These are phyloP conservation scores for Lycia hirtaria DNA, from an alignment of 2,888 invertebrate genomes.

Conservation along the genomic window DNA sequence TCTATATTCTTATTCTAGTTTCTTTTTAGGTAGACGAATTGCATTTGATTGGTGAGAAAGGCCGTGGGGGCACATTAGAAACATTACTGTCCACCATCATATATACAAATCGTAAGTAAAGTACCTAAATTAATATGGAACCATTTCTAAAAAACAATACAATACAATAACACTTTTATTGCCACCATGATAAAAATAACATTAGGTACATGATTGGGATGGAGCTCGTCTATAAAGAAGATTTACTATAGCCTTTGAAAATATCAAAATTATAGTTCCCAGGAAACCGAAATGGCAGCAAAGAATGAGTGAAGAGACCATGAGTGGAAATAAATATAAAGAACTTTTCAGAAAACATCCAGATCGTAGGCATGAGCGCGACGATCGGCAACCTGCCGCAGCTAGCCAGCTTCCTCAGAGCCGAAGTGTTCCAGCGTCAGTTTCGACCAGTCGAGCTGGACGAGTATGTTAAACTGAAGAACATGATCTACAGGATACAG, in stretches of 20 bases:
- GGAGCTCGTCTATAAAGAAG: too few relatives aligned
- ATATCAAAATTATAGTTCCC: too few relatives aligned
- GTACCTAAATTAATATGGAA: too few relatives aligned
- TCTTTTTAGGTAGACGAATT: conserved; percentile 91
- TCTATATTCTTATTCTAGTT: not conserved
- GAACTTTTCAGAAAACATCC: conserved; percentile 81
- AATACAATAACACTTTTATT: too few relatives aligned
- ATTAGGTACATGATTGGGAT: too few relatives aligned
- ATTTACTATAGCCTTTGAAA: too few relatives aligned
- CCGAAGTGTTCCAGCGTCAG: conserved; percentile 92
- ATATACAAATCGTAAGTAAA: conserved; percentile 86
- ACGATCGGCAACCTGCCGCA: conserved; percentile 96
- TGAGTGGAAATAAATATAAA: not conserved
- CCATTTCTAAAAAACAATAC: too few relatives aligned
- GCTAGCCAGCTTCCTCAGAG: conserved; percentile 91
- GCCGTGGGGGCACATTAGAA: conserved; percentile 94
- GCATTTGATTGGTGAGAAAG: conserved; percentile 95
- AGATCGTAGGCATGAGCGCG: conserved; percentile 98
- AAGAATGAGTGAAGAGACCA: too few relatives aligned
- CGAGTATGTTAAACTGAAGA: conserved; percentile 92
- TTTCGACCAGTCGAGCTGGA: conserved; percentile 95
- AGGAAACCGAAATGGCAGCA: not conserved
- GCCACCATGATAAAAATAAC: too few relatives aligned
- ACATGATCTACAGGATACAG: conserved; percentile 68
- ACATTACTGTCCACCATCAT: conserved; percentile 92